Evolutionary conservation across 2,888 invertebrate species (phyloP), one percentile per base, ranked within the genome.

Genomic region (Chrysomela aeneicollis): DNA sequence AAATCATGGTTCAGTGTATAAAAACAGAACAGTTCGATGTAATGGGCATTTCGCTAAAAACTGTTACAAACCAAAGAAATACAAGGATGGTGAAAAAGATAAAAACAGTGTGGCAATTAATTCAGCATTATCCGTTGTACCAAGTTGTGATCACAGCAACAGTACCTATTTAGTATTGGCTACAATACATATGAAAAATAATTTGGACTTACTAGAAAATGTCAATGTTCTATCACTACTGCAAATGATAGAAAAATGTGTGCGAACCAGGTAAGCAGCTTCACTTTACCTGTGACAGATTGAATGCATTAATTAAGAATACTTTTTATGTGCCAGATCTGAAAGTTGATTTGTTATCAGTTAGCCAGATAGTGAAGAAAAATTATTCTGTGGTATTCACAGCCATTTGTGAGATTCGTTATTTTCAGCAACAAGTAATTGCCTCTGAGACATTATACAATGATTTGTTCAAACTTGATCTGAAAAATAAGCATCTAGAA

Each of bases 181-280:
- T 19, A 37, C 52, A 1, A 2, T 51, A 8, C 32, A 60, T 18
- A 37, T 60, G 42, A 60, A 50, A 51, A 18, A 30, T 22, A 50
- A 35, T 26, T 47, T 21, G 9, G 26, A 30, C 18, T 22, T 15
- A 9, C 47, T 58, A 21, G 10, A 46, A 22, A 22, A 37, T 55
- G 52, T 47, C 2, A 42, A 26, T 32, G 30, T 2, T 22, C 12
- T 15, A 35, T 64, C 2, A 51, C 1, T 12, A 64, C 63, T 10
- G 63, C 59, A n/a, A 47, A 59, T 35, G 26, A 64, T 50, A 12
- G 59, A 30, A 37, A 26, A 2, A 58, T 59, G 54, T 15, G 18
- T 42, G 35, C 59, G 37, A 37, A 59, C 15, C 4, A 47, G 17
- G 30, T 59, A 22, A 59, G 54, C n/a, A 49, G 26, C 2, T 15